Conservation (phyloP, 2,888 invertebrate genomes). For the Catocala nupta region DNA sequence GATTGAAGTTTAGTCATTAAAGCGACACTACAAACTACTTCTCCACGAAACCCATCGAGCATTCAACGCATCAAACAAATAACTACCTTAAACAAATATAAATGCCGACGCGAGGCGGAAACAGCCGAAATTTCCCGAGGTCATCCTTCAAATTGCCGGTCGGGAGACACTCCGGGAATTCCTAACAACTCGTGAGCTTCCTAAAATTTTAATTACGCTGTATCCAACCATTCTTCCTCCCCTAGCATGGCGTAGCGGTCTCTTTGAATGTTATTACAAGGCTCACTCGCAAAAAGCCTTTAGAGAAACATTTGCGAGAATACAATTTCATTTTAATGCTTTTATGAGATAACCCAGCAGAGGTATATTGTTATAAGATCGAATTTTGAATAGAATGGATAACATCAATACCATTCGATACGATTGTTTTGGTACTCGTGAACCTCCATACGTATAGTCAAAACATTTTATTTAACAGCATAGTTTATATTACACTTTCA, state of each 20-base stretch:
- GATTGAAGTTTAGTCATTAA: background rate
- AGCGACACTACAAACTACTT: conserved; percentile 8
- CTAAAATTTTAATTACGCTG: conserved; percentile 72
- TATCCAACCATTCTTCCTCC: conserved; percentile 55
- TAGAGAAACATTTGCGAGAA: conserved; percentile 42
- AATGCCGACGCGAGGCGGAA: conserved; percentile 45
- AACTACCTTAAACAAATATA: conserved; percentile 38
- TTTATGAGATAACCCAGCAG: conserved; percentile 38
- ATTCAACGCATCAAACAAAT: conserved; percentile 27
- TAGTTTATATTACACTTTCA: too few species aligned
- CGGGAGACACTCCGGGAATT: conserved; percentile 53
- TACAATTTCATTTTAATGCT: conserved; percentile 54
- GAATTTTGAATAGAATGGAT: conserved; percentile 20
- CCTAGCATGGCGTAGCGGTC: conserved; percentile 49
- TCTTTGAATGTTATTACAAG: conserved; percentile 58
- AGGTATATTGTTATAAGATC: conserved; percentile 33
- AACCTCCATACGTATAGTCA: background rate
- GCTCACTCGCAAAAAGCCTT: conserved; percentile 48
- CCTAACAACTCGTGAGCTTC: conserved; percentile 56
- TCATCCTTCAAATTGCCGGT: conserved; percentile 49
- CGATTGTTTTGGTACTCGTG: conserved; percentile 1
- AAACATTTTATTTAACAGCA: background rate
- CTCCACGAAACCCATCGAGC: conserved; percentile 16
- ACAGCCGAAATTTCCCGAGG: conserved; percentile 51
- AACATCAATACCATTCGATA: conserved; percentile 14